These are phyloP conservation scores for Melieria crassipennis DNA, from an alignment of 2,888 invertebrate species.

Conservation along the genomic window DNA sequence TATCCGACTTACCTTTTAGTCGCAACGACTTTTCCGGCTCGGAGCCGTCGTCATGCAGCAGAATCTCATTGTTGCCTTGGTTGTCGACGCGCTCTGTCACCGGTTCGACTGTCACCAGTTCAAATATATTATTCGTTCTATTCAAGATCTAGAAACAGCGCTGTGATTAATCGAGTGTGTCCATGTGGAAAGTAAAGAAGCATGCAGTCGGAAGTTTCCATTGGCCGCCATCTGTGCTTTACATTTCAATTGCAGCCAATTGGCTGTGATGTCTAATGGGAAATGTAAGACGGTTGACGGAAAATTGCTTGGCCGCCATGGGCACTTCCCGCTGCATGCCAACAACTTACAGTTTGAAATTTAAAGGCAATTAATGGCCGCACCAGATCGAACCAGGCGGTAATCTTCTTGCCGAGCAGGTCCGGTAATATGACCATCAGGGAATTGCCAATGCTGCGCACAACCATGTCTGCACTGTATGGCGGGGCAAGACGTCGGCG, in stretches of 20 bases:
- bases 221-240: neutral
- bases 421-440: slow-evolving; percentile 89
- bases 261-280: neutral
- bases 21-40: slow-evolving; percentile 80
- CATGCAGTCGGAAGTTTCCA: slow-evolving; percentile 17
- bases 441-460: slow-evolving; percentile 89
- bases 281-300: neutral
- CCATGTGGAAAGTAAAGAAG: neutral
- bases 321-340: neutral
- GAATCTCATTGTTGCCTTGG: slow-evolving; percentile 67
- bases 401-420: slow-evolving; percentile 87
- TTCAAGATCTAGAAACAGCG: slow-evolving; percentile 79
- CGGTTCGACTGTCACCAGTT: slow-evolving; percentile 88
- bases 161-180: neutral
- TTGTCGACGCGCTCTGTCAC: slow-evolving; percentile 75
- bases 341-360: slow-evolving; percentile 85
- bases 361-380: slow-evolving; percentile 94
- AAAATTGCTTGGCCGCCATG: neutral
- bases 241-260: neutral
- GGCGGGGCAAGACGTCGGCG: too few relatives aligned
- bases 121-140: slow-evolving; percentile 97
- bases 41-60: slow-evolving; percentile 70
- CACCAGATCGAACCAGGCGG: slow-evolving; percentile 90
- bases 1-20: slow-evolving; percentile 74
- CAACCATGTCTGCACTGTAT: slow-evolving; percentile 84